Percentiles rank a stretch among this genome's conserved stretches.
These are phyloP conservation scores for Panulirus ornatus DNA, from an alignment of 1,140 invertebrate genomes.

Conservation along the genomic window DNA sequence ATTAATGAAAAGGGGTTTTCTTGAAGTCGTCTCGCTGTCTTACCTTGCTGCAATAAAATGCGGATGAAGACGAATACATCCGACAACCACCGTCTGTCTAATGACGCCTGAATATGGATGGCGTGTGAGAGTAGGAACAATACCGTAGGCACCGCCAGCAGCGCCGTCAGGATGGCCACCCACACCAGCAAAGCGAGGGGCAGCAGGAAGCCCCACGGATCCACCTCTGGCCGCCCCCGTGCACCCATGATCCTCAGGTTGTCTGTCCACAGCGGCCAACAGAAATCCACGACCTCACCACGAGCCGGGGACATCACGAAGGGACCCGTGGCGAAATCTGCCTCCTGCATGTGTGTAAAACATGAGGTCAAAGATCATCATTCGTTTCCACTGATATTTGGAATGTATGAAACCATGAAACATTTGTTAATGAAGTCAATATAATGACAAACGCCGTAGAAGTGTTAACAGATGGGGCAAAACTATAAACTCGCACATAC, in stretches of 20 bases:
- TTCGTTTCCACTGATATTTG: too few relatives aligned
- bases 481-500: too few relatives aligned
- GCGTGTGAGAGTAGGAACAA: background rate
- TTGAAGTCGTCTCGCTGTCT: too few relatives aligned
- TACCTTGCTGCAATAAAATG: background rate
- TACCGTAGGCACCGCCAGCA: background rate
- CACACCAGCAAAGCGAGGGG: background rate
- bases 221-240: background rate
- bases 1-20: too few relatives aligned
- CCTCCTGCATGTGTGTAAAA: too few relatives aligned
- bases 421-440: too few relatives aligned
- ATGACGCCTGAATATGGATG: background rate
- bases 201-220: constrained; percentile 31
- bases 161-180: constrained; percentile 11
- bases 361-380: too few relatives aligned
- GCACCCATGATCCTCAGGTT: background rate
- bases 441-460: too few relatives aligned
- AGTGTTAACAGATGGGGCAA: too few relatives aligned
- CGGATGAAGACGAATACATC: background rate
- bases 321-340: background rate
- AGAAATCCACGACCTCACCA: constrained; percentile 14
- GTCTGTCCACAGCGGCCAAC: background rate
- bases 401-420: too few relatives aligned
- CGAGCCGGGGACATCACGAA: background rate
- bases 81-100: background rate